phyloP scores from a whole-genome alignment of 2,797 vertebrate genomes.

The Trematomus bernacchii region DNA sequence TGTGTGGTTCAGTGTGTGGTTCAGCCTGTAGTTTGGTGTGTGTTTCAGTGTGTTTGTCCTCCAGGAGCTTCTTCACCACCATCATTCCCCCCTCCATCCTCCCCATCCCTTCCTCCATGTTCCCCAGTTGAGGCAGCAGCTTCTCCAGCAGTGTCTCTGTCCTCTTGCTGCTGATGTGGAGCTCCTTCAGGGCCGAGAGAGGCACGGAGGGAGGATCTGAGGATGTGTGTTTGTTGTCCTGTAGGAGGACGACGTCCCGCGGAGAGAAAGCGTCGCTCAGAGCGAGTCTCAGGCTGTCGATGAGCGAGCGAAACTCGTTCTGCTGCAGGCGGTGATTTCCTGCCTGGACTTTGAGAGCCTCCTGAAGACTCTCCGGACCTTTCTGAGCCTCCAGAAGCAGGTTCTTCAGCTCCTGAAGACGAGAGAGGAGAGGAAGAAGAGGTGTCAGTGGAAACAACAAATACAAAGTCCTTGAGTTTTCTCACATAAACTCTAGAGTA shows the following conservation, averaged over 20 bases:
- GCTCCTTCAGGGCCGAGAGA: conserved; percentile 85
- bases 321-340: conserved; percentile 90
- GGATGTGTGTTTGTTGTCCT: neutral
- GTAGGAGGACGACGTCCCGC: conserved; percentile 14
- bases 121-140: conserved; percentile 84
- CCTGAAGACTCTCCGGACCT: conserved; percentile 93
- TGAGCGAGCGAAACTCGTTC: conserved; percentile 87
- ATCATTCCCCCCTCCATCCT: conserved; percentile 84
- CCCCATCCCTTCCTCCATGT: conserved; percentile 83
- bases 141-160: conserved; percentile 84
- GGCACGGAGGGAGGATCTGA: conserved; percentile 20
- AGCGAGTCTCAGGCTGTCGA: conserved; percentile 84
- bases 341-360: conserved; percentile 92
- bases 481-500: no score
- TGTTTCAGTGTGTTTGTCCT: neutral
- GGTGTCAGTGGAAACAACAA: neutral
- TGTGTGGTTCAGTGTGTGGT: no score
- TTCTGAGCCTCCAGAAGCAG: conserved; percentile 96
- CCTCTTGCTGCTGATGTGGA: conserved; percentile 84
- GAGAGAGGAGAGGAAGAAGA: neutral
- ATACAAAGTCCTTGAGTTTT: no score
- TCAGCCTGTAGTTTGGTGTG: neutral
- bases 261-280: conserved; percentile 68
- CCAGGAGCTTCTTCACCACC: conserved; percentile 76
- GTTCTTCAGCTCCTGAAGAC: conserved; percentile 89